Conservation (phyloP, 1,140 invertebrate genomes). For the Eriosoma lanigerum region DNA sequence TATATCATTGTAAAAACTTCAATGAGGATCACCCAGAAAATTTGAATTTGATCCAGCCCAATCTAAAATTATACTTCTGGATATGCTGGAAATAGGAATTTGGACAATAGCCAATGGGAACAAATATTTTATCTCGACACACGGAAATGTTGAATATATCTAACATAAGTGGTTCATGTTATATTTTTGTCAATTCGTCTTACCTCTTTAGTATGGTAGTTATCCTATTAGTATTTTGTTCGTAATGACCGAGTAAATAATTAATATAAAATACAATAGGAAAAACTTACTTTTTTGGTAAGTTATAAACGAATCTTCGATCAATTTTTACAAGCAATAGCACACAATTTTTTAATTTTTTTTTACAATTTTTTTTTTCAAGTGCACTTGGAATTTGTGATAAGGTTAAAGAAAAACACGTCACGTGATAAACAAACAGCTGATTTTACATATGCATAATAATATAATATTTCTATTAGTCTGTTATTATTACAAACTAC, state of each 20-base stretch:
- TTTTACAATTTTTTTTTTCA: slow-evolving; percentile 43
- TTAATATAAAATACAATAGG: background rate
- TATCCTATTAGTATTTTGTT: background rate
- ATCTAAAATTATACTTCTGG: slow-evolving; percentile 51
- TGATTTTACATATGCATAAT: background rate
- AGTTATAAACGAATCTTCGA: slow-evolving; percentile 18
- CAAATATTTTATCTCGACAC: slow-evolving; percentile 42
- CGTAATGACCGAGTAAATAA: too few species aligned
- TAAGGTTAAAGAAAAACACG: slow-evolving; percentile 52
- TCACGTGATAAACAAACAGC: slow-evolving; percentile 50
- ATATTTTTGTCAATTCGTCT: slow-evolving; percentile 24
- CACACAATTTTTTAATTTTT: slow-evolving; percentile 28
- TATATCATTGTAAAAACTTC: background rate
- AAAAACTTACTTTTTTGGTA: slow-evolving; percentile 21
- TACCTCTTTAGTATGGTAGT: background rate
- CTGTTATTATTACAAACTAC: too few species aligned
- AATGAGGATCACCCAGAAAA: slow-evolving; percentile 5
- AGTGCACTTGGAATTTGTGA: slow-evolving; percentile 50
- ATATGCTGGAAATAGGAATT: slow-evolving; percentile 52
- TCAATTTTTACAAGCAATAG: slow-evolving; percentile 21
- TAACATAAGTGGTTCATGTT: slow-evolving; percentile 24
- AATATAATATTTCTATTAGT: too few species aligned
- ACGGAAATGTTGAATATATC: slow-evolving; percentile 32
- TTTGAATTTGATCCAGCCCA: slow-evolving; percentile 53
- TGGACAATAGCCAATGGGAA: slow-evolving; percentile 37